Base-by-base conservation (phyloP, 2,888 invertebrate species). In the Nymphalis c-album region DNA sequence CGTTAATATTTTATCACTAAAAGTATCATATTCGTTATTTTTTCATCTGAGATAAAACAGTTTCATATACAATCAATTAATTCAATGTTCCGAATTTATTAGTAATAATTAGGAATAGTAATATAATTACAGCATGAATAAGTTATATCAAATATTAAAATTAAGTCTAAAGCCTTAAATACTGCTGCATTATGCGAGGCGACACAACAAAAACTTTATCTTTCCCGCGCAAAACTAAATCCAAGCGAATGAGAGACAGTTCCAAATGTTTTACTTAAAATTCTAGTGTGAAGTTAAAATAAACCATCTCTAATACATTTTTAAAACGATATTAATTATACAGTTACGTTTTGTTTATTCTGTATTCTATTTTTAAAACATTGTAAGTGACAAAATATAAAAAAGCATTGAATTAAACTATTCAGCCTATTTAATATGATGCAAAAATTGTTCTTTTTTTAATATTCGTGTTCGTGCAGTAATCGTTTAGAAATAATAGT, bases 151-250 rank as follows among this genome's bases (percentile, higher is more conserved):
- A 65, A 65, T 46, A 47, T 53, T 60, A 53, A 60, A 18, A 60
- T 66, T 60, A 51, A 60, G 53, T 70, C 53, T 63, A 63, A 66
- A 60, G 46, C 66, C 63, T 66, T 63, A 48, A 68, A 64, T 59
- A 59, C 63, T 46, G 50, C 45, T 46, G 26, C 46, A 67, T 63
- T 64, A 62, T 59, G 59, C 64, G 61, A 62, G 20, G 67, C 70
- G 64, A 61, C 64, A 51, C 66, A 62, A 66, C 48, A 67, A 50
- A 62, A 60, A 50, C 60, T 63, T 67, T 70, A 67, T 70, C 61
- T 53, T 70, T 64, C 53, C 20, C 67, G 64, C 62, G 66, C 67
- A 62, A 70, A 70, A 64, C 60, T 64, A 70, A 68, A 62, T 61
- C 61, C 66, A 46, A n/a, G 35, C 20, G 50, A 53, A 40, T 60